Base-by-base conservation (phyloP, 2,888 invertebrate genomes). In the Lasius fuliginosus region DNA sequence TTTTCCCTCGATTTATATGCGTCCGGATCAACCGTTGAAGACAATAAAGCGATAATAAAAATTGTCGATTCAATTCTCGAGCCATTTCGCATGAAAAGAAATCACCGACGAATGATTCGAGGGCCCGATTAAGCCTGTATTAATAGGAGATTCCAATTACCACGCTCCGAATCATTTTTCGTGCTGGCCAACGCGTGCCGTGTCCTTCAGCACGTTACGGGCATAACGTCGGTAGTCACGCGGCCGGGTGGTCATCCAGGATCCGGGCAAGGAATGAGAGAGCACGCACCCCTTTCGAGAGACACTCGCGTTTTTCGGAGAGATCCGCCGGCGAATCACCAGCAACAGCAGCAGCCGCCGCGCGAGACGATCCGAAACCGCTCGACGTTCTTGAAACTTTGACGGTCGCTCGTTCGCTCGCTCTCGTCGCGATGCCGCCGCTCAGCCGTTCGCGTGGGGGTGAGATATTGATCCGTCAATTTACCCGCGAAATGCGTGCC, bases 391-490 rank as follows among this genome's bases (percentile, higher is more conserved):
- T 75, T 27, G 81, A 67, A 64, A 83, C 60, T 60, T 73, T 60
- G n/a, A 46, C 76, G 46, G 36, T n/a, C 75, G 60, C 75, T 42
- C 58, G 74, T 23, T 49, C 36, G 56, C n/a, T 49, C 46, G 18
- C 11, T 27, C 77, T 30, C 64, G 73, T 53, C 53, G 87, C 82
- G 71, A 85, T 85, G 79, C 87, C 90, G 79, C 87, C 91, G 88
- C 62, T 46, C 49, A 12, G 58, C 83, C 86, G 68, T 83, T 82
- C 85, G 87, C 79, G 87, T 89, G 87, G 91, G 92, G 92, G 89
- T 92, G 87, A 90, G 62, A 92, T 92, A 92, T 92, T 92, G 92
- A 92, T 92, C 92, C 91, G 87, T 64, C 85, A 30, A 86, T 90
- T 90, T 87, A 82, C 87, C 89, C 90, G 89, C 91, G 90, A 90